Evolutionary conservation across 2,888 invertebrate genomes (phyloP).

Genomic region (Amphiduros pacificus): DNA sequence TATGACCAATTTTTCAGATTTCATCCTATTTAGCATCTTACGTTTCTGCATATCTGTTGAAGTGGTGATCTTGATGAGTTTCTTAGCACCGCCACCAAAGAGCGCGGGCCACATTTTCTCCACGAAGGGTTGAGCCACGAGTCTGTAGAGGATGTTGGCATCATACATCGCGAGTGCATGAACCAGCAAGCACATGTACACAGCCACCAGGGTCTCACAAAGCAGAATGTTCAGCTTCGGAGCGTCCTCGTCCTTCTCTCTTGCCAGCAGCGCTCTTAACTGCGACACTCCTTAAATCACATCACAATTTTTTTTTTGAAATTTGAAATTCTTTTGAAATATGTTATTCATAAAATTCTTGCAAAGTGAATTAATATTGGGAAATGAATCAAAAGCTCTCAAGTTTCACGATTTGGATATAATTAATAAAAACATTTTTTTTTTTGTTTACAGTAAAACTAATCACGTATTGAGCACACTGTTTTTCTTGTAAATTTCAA

Average conservation of each 20-base stretch:
- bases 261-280: conserved; percentile 82
- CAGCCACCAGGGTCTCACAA: conserved; percentile 90
- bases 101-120: conserved; percentile 71
- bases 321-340: too few species aligned
- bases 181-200: conserved; percentile 87
- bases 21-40: neutral
- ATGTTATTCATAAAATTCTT: too few species aligned
- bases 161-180: conserved; percentile 93
- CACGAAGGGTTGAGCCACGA: conserved; percentile 81
- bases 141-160: conserved; percentile 77
- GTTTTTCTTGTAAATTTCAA: too few species aligned
- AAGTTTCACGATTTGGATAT: too few species aligned
- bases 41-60: conserved; percentile 3
- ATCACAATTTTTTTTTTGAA: too few species aligned
- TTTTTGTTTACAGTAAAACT: too few species aligned
- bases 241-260: conserved; percentile 93
- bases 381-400: too few species aligned
- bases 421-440: too few species aligned
- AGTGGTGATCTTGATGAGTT: conserved; percentile 21
- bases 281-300: conserved; percentile 78
- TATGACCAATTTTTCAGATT: too few species aligned
- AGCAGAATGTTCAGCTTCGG: conserved; percentile 89
- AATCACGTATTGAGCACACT: too few species aligned
- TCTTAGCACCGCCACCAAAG: conserved; percentile 62
- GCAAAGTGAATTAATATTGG: too few species aligned